A percentile compares a stretch with the other conserved stretches of the same genome.
Evolutionary conservation across 2,888 invertebrate species (phyloP).

Genomic region (Sesia apiformis): DNA sequence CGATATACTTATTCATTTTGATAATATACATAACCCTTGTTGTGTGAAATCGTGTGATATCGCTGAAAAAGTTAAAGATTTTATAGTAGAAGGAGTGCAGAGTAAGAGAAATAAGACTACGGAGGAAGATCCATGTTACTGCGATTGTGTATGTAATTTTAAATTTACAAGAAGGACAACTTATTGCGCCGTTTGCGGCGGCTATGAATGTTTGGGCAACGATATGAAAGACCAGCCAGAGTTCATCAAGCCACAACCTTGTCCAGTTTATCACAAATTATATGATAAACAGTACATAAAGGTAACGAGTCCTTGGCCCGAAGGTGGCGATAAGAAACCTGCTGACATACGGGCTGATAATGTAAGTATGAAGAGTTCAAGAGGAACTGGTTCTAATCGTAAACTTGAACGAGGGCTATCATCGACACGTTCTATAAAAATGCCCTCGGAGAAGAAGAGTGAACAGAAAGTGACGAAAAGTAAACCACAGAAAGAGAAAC

Average conservation of each 20-base stretch:
- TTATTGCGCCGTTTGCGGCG: constrained; percentile 59
- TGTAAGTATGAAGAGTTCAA: constrained; percentile 32
- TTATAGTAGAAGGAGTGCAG: constrained; percentile 36
- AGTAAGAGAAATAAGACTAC: constrained; percentile 24
- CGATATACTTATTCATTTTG: constrained; percentile 37
- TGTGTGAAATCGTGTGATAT: constrained; percentile 51
- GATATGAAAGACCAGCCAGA: constrained; percentile 47
- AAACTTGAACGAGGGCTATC: constrained; percentile 9
- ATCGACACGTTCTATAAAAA: constrained; percentile 21
- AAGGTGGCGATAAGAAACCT: constrained; percentile 25
- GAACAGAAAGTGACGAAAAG: constrained; percentile 8
- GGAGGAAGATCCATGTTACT: constrained; percentile 41
- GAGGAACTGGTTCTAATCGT: constrained; percentile 18
- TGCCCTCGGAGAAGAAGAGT: constrained; percentile 18
- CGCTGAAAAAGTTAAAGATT: constrained; percentile 51
- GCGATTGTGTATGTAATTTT: constrained; percentile 58
- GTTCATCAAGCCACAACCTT: constrained; percentile 50
- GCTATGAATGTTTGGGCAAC: constrained; percentile 55
- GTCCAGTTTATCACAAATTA: constrained; percentile 59
- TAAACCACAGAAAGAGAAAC: constrained; percentile 20
- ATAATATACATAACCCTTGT: constrained; percentile 51
- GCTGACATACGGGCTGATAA: constrained; percentile 11
- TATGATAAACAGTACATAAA: constrained; percentile 49
- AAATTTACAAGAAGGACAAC: constrained; percentile 52
- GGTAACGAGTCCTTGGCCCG: constrained; percentile 45